A percentile compares a stretch with the other conserved stretches of the same genome.
phyloP scores from a whole-genome alignment of 2,797 vertebrate species.

The Pelobates cultripes region DNA sequence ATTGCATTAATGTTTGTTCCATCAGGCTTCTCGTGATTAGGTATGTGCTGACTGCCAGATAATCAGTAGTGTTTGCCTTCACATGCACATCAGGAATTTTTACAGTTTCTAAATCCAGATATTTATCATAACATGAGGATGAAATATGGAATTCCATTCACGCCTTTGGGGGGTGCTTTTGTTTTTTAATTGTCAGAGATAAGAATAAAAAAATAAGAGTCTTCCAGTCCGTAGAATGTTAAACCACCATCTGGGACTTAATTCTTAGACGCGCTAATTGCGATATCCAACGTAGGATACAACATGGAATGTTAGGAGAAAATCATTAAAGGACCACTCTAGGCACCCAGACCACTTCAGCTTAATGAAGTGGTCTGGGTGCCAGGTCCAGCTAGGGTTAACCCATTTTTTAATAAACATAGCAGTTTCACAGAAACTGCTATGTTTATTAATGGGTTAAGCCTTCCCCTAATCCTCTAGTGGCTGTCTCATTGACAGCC shows the following conservation, averaged over 20 bases:
- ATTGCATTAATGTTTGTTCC: slow-evolving; percentile 22
- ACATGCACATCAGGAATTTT: slow-evolving; percentile 30
- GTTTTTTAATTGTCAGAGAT: slow-evolving; percentile 3
- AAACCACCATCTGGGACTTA: background rate
- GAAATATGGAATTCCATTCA: background rate
- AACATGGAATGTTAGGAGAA: background rate
- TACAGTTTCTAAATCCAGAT: slow-evolving; percentile 36
- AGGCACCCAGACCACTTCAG: no score
- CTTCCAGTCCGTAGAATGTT: background rate
- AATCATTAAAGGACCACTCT: no score
- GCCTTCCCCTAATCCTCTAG: no score
- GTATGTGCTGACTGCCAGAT: slow-evolving; percentile 41
- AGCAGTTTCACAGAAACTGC: no score
- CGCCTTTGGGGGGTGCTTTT: background rate
- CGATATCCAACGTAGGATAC: background rate
- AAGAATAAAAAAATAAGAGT: slow-evolving; percentile 21
- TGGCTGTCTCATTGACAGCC: no score
- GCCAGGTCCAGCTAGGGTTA: no score
- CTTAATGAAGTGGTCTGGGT: no score
- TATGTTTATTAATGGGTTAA: no score
- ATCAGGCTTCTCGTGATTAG: slow-evolving; percentile 24
- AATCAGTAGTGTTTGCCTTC: slow-evolving; percentile 21
- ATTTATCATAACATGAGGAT: slow-evolving; percentile 36
- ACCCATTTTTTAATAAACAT: no score
- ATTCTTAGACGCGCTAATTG: background rate